Evolutionary conservation across 2,888 invertebrate species (phyloP).

Genomic region (Aelia acuminata): DNA sequence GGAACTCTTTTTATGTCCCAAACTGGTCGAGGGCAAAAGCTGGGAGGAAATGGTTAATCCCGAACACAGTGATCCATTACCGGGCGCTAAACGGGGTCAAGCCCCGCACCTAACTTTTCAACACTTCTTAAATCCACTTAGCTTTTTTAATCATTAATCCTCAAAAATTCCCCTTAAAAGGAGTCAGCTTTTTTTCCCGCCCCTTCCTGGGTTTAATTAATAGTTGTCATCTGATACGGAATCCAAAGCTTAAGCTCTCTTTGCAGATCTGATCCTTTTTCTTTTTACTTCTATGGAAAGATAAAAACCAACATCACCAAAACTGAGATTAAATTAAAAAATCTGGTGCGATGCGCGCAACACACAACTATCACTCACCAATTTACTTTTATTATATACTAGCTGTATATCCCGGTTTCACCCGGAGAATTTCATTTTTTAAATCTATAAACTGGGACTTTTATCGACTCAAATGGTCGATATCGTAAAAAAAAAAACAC

Average conservation of each 20-base stretch:
- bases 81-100: not conserved
- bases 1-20: not conserved
- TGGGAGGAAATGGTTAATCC: not conserved
- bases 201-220: not conserved
- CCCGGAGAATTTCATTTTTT: too few species aligned
- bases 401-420: too few species aligned
- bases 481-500: too few species aligned
- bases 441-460: too few species aligned
- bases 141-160: conserved; percentile 34
- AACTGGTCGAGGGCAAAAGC: not conserved
- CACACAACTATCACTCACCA: too few species aligned
- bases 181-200: not conserved
- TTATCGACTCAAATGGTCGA: too few species aligned
- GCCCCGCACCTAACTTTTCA: conserved; percentile 19
- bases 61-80: not conserved
- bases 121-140: conserved; percentile 26
- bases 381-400: too few species aligned
- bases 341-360: too few species aligned
- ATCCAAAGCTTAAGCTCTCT: conserved; percentile 15
- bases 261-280: not conserved
- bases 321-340: too few species aligned
- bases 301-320: not conserved
- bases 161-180: not conserved
- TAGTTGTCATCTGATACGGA: not conserved
- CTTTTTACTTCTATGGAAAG: not conserved